phyloP scores from a whole-genome alignment of 2,113 vertebrate genomes.

The Pterocles orientalis region DNA sequence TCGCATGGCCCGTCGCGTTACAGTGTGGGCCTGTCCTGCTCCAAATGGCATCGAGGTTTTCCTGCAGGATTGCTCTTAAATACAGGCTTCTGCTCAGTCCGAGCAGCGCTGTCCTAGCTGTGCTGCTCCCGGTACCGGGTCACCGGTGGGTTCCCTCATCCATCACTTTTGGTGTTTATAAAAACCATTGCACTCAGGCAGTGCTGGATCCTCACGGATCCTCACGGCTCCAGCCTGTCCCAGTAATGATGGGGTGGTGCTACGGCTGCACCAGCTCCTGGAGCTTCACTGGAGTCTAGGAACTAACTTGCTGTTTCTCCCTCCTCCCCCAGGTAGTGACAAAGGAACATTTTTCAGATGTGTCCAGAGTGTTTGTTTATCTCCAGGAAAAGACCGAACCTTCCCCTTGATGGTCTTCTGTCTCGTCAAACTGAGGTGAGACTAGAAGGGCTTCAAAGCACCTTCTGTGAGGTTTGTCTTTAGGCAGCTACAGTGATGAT shows the following conservation, averaged over 20 bases:
- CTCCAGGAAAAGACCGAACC: background rate
- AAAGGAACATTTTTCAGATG: background rate
- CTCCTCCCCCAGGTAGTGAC: background rate
- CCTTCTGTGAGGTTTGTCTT: background rate
- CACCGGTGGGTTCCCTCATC: no score
- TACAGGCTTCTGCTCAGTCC: no score
- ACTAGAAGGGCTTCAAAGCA: background rate
- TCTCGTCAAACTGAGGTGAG: background rate
- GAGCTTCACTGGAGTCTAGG: background rate
- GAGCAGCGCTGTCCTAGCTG: no score
- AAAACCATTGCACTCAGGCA: fast-evolving
- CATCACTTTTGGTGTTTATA: background rate
- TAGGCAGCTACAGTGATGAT: background rate
- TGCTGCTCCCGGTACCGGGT: no score
- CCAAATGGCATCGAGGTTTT: background rate
- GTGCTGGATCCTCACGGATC: fast-evolving
- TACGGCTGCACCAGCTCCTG: fast-evolving
- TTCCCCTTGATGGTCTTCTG: no score
- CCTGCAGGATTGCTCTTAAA: background rate
- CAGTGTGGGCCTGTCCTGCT: fast-evolving
- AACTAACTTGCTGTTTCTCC: background rate
- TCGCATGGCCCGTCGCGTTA: fast-evolving
- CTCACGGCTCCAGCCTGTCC: no score
- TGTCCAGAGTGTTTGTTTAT: fast-evolving
- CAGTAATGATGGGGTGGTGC: fast-evolving